A percentile compares a stretch with the other conserved stretches of the same genome.
These are phyloP conservation scores for Listrodromus nycthemerus DNA, from an alignment of 2,888 invertebrate species.

Conservation along the genomic window DNA sequence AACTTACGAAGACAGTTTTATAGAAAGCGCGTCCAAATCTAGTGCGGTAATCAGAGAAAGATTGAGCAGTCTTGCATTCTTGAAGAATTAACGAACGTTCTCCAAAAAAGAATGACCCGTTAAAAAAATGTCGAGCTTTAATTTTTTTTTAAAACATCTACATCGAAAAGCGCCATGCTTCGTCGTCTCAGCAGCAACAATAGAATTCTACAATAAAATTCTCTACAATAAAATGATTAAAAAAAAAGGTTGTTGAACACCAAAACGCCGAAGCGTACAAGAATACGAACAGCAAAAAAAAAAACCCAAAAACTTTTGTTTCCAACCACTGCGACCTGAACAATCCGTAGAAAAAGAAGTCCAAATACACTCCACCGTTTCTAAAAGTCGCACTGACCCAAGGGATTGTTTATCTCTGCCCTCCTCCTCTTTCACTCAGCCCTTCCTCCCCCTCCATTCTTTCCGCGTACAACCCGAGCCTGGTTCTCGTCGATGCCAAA, in stretches of 20 bases:
- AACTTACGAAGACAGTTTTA: background rate
- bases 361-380: background rate
- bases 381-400: conserved; percentile 30
- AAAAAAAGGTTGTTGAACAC: background rate
- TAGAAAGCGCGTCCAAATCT: background rate
- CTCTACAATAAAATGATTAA: background rate
- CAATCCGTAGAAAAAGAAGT: background rate
- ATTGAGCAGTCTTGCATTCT: background rate
- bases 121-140: background rate
- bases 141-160: background rate
- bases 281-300: background rate
- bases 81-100: no score
- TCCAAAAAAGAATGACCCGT: background rate
- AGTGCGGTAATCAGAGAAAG: background rate
- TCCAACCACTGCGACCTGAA: background rate
- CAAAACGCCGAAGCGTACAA: background rate
- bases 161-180: background rate
- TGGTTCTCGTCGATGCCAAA: conserved; percentile 48
- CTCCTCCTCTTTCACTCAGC: conserved; percentile 28
- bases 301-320: background rate
- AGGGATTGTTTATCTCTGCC: conserved; percentile 46
- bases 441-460: conserved; percentile 42
- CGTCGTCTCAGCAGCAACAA: background rate
- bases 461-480: conserved; percentile 32
- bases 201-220: background rate